These are phyloP conservation scores for Centrocercus urophasianus DNA, from an alignment of 2,113 vertebrate genomes.

Conservation along the genomic window DNA sequence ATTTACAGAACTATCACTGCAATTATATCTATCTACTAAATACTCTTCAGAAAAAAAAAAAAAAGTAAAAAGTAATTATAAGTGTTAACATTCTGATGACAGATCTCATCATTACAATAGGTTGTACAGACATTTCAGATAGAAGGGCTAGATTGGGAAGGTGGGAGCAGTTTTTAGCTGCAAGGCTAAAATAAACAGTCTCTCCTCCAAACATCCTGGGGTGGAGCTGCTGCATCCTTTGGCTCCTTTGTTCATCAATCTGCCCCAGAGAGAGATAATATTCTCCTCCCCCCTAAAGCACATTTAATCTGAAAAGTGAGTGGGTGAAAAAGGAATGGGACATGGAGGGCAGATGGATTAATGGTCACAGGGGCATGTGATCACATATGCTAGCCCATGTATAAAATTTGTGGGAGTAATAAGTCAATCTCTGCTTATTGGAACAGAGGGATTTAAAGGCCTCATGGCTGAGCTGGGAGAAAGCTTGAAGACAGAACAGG, in stretches of 20 bases:
- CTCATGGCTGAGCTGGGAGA: neutral
- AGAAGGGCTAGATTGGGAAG: neutral
- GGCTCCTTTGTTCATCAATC: constrained; percentile 22
- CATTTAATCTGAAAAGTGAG: constrained; percentile 36
- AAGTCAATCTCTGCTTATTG: constrained; percentile 23
- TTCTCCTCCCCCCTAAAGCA: constrained; percentile 20
- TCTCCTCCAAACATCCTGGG: neutral
- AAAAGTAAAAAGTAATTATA: neutral
- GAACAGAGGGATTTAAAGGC: constrained; percentile 21
- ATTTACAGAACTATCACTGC: neutral
- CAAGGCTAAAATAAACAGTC: neutral
- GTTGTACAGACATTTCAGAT: neutral
- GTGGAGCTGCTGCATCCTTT: constrained; percentile 28
- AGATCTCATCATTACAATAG: neutral
- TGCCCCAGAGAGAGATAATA: constrained; percentile 10
- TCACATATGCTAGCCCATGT: neutral
- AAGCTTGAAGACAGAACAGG: neutral
- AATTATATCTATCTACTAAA: constrained; percentile 4
- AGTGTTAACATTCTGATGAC: neutral
- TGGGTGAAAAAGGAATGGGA: constrained; percentile 24
- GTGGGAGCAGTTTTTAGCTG: neutral
- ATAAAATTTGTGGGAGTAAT: neutral
- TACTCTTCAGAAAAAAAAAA: neutral
- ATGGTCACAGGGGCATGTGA: constrained; percentile 27
- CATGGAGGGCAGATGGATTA: constrained; percentile 29